A percentile compares a stretch with the other conserved stretches of the same genome.
Evolutionary conservation across 2,797 vertebrate species (phyloP).

Genomic region (Siniperca undulata): DNA sequence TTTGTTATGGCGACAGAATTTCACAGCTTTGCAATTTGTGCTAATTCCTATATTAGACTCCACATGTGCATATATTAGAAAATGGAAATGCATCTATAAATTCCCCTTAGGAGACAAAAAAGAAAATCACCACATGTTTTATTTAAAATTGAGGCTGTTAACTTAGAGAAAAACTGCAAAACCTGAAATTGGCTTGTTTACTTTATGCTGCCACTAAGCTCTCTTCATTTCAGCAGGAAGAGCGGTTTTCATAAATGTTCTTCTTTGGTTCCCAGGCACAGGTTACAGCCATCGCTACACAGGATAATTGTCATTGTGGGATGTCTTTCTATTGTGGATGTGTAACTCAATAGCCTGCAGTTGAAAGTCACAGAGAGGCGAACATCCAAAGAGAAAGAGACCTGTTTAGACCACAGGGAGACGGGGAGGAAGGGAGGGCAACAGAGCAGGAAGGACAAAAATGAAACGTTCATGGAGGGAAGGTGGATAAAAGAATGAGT

Average conservation of each 20-base stretch:
- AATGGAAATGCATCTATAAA: conserved; percentile 25
- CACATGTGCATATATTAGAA: conserved; percentile 8
- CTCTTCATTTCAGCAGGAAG: conserved; percentile 43
- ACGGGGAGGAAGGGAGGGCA: conserved; percentile 1
- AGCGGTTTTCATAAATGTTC: conserved; percentile 58
- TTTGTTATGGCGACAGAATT: conserved; percentile 14
- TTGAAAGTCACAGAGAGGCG: conserved; percentile 38
- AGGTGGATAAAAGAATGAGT: conserved; percentile 50
- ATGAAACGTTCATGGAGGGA: conserved; percentile 11
- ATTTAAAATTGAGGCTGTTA: conserved; percentile 42
- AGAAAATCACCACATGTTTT: conserved; percentile 14
- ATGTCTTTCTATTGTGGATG: conserved; percentile 65
- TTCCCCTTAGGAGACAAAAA: conserved; percentile 19
- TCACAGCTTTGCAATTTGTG: conserved; percentile 3
- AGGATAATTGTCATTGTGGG: conserved; percentile 66
- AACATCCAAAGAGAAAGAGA: conserved; percentile 52
- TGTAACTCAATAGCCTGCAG: conserved; percentile 69
- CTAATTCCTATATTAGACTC: conserved; percentile 21
- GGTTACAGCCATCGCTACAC: conserved; percentile 44
- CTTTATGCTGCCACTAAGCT: conserved; percentile 35
- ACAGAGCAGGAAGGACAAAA: conserved; percentile 16
- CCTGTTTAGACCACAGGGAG: conserved; percentile 49
- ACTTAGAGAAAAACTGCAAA: conserved; percentile 25
- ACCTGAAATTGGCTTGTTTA: conserved; percentile 45
- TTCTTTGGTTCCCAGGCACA: conserved; percentile 58